Conservation (phyloP, 2,797 vertebrate species). For the Syndactyla subalaris region DNA sequence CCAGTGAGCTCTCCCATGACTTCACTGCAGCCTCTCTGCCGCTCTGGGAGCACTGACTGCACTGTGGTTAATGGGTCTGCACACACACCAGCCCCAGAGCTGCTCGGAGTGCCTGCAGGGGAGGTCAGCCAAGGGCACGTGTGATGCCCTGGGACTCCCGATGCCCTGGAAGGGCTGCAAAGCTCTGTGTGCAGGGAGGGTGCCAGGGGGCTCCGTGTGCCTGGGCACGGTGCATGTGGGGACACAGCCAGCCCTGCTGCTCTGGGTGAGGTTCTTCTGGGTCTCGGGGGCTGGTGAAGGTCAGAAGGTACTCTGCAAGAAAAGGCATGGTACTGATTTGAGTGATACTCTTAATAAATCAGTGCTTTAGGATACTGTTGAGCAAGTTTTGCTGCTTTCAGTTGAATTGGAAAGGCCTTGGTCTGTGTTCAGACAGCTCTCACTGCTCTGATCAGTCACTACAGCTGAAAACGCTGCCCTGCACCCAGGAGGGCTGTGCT, state of each 20-base stretch:
- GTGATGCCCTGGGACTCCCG: neutral
- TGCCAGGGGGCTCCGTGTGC: neutral
- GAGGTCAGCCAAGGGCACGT: neutral
- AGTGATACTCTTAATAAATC: neutral
- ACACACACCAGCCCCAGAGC: neutral
- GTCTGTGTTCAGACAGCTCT: neutral
- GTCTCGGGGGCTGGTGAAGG: neutral
- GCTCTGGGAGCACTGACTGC: neutral
- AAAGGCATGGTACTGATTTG: neutral
- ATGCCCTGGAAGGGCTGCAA: neutral
- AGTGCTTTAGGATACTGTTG: accelerated
- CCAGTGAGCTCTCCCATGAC: accelerated
- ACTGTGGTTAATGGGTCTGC: neutral
- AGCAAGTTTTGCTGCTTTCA: neutral
- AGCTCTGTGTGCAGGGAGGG: neutral
- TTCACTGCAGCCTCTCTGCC: neutral
- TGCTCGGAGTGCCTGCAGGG: neutral
- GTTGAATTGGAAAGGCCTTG: neutral
- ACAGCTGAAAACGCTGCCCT: neutral
- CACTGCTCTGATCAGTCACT: accelerated
- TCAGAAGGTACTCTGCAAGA: neutral
- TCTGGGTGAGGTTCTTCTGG: neutral
- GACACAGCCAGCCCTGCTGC: neutral
- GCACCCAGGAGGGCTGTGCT: neutral
- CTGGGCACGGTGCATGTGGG: accelerated